Conservation (phyloP, 2,888 invertebrate genomes). For the Muschampia plurimacula region DNA sequence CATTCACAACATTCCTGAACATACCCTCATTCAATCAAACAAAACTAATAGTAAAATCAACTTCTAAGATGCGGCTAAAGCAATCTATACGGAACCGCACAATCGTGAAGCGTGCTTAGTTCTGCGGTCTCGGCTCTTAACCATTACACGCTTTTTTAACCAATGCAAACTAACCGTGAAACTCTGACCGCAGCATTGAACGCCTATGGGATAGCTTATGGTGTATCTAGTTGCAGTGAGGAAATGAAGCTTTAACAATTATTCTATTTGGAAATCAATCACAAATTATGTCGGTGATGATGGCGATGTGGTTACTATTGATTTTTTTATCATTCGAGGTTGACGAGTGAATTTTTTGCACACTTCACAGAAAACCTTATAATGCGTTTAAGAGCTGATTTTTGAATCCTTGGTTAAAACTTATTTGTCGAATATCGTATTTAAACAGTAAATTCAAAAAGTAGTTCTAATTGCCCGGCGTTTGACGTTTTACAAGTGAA, state of each 20-base stretch:
- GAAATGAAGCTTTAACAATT: neutral
- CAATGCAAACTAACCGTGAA: conserved; percentile 66
- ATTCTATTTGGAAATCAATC: no score
- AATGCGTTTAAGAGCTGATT: no score
- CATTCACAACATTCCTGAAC: neutral
- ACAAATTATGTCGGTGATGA: no score
- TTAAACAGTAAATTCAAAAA: no score
- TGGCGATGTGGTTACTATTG: no score
- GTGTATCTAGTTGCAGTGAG: conserved; percentile 17
- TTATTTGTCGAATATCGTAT: no score
- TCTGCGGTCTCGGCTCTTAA: conserved; percentile 61
- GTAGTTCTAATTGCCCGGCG: no score
- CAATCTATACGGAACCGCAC: conserved; percentile 53
- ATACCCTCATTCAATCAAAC: neutral
- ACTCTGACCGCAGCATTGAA: conserved; percentile 57
- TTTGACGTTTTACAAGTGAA: no score
- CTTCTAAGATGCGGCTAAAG: conserved; percentile 31
- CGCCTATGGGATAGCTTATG: conserved; percentile 24
- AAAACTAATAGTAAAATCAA: conserved; percentile 12
- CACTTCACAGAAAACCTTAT: no score
- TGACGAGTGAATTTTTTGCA: no score
- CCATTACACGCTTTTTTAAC: conserved; percentile 54
- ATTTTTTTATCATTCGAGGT: neutral
- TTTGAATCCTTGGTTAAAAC: no score
- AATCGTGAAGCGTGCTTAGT: conserved; percentile 57